Evolutionary conservation across 2,888 invertebrate genomes (phyloP).

Genomic region (Lasioglossum marginatum): DNA sequence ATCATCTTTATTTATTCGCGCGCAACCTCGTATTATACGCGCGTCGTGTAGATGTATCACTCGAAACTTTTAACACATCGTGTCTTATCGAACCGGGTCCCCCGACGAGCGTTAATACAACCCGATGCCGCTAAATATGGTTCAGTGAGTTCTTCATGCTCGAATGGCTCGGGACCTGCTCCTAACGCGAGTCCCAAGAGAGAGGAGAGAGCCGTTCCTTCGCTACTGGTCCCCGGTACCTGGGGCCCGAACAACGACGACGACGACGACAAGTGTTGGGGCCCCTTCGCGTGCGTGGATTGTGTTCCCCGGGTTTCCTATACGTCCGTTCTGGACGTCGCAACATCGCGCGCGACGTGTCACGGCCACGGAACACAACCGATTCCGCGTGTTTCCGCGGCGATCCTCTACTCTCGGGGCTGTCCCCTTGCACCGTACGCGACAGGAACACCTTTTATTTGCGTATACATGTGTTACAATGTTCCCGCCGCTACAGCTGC

Average conservation of each 20-base stretch:
- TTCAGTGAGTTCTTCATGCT: conserved; percentile 66
- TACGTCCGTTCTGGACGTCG: conserved; percentile 36
- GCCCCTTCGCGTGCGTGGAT: conserved; percentile 40
- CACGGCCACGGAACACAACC: conserved; percentile 47
- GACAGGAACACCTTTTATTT: conserved; percentile 44
- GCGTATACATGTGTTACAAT: conserved; percentile 42
- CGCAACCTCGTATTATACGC: conserved; percentile 48
- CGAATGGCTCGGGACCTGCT: conserved; percentile 60
- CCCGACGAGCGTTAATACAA: conserved; percentile 60
- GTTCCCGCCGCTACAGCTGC: conserved; percentile 39
- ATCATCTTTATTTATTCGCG: conserved; percentile 48
- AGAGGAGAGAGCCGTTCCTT: conserved; percentile 42
- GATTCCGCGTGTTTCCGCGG: conserved; percentile 49
- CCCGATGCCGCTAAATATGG: conserved; percentile 67
- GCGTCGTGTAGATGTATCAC: conserved; percentile 60
- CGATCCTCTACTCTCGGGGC: conserved; percentile 21
- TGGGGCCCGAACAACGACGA: neutral
- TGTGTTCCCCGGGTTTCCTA: conserved; percentile 49
- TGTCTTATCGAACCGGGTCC: conserved; percentile 56
- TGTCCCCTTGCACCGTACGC: neutral
- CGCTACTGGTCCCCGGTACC: conserved; percentile 55
- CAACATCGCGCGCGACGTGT: conserved; percentile 47
- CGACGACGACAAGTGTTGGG: conserved; percentile 42
- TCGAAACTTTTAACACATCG: conserved; percentile 70
- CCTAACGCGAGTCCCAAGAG: conserved; percentile 58